These are phyloP conservation scores for Girardinus metallicus DNA, from an alignment of 2,797 vertebrate species.

Conservation along the genomic window DNA sequence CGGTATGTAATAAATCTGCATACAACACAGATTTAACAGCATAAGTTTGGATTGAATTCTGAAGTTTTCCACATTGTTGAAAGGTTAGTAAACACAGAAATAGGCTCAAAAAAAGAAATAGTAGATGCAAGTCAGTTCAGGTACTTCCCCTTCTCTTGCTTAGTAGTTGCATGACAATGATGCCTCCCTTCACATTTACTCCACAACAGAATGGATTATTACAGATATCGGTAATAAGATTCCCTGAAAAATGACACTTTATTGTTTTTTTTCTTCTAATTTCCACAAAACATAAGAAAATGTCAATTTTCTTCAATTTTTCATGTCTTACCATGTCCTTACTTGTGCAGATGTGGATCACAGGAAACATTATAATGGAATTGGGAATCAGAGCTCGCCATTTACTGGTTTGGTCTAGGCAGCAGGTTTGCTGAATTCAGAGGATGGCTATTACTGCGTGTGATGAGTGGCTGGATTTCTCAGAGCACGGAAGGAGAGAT, in stretches of 20 bases:
- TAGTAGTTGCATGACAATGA: too few species aligned
- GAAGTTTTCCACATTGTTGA: not conserved
- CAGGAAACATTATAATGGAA: not conserved
- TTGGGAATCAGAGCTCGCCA: slow-evolving; percentile 9
- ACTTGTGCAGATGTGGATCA: not conserved
- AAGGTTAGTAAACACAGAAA: not conserved
- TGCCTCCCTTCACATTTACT: not conserved
- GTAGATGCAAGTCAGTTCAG: not conserved
- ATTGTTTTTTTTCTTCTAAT: too few species aligned
- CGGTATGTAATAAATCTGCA: not conserved
- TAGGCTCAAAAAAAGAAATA: not conserved
- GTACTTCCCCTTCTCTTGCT: not conserved
- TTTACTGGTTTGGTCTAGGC: slow-evolving; percentile 27
- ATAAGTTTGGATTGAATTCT: not conserved
- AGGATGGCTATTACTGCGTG: slow-evolving; percentile 12
- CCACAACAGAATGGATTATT: not conserved
- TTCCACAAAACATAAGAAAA: not conserved
- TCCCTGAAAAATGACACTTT: not conserved
- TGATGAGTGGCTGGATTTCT: slow-evolving; percentile 50
- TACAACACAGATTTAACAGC: not conserved
- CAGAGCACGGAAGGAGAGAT: slow-evolving; percentile 12
- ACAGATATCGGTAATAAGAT: not conserved
- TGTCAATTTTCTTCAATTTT: not conserved
- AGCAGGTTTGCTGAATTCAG: slow-evolving; percentile 10
- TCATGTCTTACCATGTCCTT: not conserved